Base-by-base conservation (phyloP, 2,888 invertebrate species). In the Pteria penguin region DNA sequence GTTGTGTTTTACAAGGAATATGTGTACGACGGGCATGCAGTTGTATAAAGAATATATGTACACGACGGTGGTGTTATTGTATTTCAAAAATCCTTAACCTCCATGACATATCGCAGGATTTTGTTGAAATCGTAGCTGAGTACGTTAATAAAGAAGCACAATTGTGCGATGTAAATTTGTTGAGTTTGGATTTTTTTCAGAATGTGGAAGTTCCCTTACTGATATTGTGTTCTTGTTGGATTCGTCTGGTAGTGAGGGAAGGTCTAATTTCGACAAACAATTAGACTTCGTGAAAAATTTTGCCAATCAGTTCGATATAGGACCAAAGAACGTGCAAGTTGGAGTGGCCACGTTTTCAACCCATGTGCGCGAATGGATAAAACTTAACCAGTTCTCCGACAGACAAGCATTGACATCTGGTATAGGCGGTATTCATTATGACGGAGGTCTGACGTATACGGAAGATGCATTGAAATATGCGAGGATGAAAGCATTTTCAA, bases 191-290 rank as follows among this genome's bases (percentile, higher is more conserved):
- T 18, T 11, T 31, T 18, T 71, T 74, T 22, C n/a, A 85, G 84
- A 76, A 32, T 85, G 85, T 70, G 81, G 82, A 36, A 67, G 54
- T 3, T 55, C 80, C 2, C 70, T 71, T 18, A 81, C 82, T 0
- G 85, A 85, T 57, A 84, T 85, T 36, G 79, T 82, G 8, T 85
- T 85, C 67, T 72, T 85, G 4, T 74, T 85, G 57, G 85, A 85
- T 60, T 81, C 82, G 1, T 85, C 85, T 22, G 79, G 80, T 0
- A 85, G 85, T 72, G 83, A 83, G 63, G 77, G 75, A 8, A 52
- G 24, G 5, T 24, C 52, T 14, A 82, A 85, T 54, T 85, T 84
- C 54, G 76, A 83, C 54, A 82, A 81, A 54, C 81, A 83, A 61
- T 27, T 84, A 1, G 74, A 79, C 27, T 84, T 85, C 52, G 83